phyloP scores from a whole-genome alignment of 2,797 vertebrate genomes.

The Chrysolophus pictus region DNA sequence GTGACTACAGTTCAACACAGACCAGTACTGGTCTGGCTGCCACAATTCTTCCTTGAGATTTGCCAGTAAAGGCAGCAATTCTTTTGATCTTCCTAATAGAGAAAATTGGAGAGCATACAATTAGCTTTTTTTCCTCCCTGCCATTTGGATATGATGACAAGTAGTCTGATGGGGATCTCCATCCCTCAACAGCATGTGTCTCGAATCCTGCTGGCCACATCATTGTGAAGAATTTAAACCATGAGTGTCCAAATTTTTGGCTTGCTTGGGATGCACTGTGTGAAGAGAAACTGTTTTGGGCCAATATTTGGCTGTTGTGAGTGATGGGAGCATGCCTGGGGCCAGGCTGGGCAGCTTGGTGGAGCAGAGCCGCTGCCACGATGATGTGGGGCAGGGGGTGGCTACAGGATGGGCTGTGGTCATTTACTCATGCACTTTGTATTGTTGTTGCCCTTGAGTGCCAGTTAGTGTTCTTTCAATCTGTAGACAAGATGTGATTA shows the following conservation, averaged over 20 bases:
- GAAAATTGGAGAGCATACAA: slow-evolving; percentile 70
- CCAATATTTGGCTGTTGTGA: not conserved
- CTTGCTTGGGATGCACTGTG: not conserved
- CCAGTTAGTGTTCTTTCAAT: rapidly evolving
- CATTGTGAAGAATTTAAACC: not conserved
- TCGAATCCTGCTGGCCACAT: not conserved
- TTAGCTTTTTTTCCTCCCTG: slow-evolving; percentile 38
- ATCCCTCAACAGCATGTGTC: not conserved
- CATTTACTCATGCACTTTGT: not conserved
- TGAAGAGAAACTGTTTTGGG: not conserved
- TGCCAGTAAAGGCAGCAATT: slow-evolving; percentile 67
- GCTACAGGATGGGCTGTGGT: not conserved
- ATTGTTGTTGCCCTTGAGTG: not conserved
- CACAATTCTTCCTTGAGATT: slow-evolving; percentile 67
- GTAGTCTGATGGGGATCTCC: slow-evolving; percentile 1
- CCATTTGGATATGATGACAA: slow-evolving; percentile 38
- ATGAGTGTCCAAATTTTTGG: not conserved
- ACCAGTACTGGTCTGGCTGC: slow-evolving; percentile 59
- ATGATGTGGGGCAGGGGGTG: not conserved
- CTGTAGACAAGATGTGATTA: slow-evolving; percentile 8
- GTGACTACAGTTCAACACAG: slow-evolving; percentile 66
- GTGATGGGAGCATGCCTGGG: not conserved
- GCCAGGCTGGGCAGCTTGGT: no score
- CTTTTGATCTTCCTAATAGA: slow-evolving; percentile 74
- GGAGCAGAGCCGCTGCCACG: not conserved